Percentiles rank a stretch among this genome's conserved stretches.
Evolutionary conservation across 2,888 invertebrate species (phyloP).

Genomic region (Eilema caniola): DNA sequence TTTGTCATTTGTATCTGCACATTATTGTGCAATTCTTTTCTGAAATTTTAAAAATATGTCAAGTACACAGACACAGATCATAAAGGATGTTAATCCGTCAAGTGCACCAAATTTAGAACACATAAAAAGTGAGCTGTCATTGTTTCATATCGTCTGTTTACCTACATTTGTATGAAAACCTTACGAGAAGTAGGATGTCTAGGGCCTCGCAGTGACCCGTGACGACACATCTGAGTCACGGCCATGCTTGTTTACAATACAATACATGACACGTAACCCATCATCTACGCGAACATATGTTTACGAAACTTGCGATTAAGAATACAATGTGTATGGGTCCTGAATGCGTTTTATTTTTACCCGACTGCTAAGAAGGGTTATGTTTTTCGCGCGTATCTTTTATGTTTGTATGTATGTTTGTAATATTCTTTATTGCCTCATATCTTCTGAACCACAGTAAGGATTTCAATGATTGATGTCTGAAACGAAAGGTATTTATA

Average conservation of each 20-base stretch:
- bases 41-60: neutral
- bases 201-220: slow-evolving; percentile 67
- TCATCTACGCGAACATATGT: slow-evolving; percentile 10
- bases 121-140: slow-evolving; percentile 22
- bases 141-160: slow-evolving; percentile 21
- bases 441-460: no score
- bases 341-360: neutral
- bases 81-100: slow-evolving; percentile 20
- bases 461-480: no score
- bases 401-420: no score
- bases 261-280: slow-evolving; percentile 41
- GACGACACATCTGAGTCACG: slow-evolving; percentile 69
- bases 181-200: slow-evolving; percentile 42
- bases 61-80: slow-evolving; percentile 7
- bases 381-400: no score
- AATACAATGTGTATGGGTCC: slow-evolving; percentile 15
- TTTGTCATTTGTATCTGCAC: neutral
- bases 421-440: no score
- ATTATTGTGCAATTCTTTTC: neutral
- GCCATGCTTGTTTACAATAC: slow-evolving; percentile 49
- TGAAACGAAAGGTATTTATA: no score
- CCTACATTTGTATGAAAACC: slow-evolving; percentile 28
- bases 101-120: slow-evolving; percentile 22
- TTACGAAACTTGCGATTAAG: slow-evolving; percentile 30
- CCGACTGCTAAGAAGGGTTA: no score